Conservation (phyloP, 2,888 invertebrate species). For the Acanthosepion esculentum region DNA sequence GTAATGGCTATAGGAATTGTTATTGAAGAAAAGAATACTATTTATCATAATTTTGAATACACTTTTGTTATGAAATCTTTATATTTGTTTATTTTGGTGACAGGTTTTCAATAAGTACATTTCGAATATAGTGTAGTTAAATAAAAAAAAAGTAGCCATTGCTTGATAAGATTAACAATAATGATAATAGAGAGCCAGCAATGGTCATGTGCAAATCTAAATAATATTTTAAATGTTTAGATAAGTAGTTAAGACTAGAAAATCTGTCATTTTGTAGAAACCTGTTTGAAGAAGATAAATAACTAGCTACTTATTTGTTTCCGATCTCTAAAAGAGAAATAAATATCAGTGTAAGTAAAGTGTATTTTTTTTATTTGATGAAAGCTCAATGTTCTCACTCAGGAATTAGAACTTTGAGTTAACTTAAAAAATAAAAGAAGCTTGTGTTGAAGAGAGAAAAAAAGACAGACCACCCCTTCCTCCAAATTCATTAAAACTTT, state of each 20-base stretch:
- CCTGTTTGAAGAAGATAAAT: neutral
- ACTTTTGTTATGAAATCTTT: neutral
- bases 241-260: neutral
- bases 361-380: neutral
- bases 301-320: neutral
- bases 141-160: neutral
- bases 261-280: neutral
- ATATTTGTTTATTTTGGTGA: neutral
- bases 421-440: neutral
- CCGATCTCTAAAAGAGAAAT: no score
- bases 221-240: neutral
- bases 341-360: no score
- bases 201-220: neutral
- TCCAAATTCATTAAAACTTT: neutral
- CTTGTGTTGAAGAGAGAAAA: neutral
- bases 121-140: neutral
- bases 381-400: neutral
- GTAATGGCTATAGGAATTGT: neutral
- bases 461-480: neutral
- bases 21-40: neutral
- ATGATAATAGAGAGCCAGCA: neutral
- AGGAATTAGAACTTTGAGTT: neutral
- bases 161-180: neutral
- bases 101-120: neutral
- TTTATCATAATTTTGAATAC: neutral